Base-by-base conservation (phyloP, 2,113 vertebrate species). In the Triplophysa tibetana region DNA sequence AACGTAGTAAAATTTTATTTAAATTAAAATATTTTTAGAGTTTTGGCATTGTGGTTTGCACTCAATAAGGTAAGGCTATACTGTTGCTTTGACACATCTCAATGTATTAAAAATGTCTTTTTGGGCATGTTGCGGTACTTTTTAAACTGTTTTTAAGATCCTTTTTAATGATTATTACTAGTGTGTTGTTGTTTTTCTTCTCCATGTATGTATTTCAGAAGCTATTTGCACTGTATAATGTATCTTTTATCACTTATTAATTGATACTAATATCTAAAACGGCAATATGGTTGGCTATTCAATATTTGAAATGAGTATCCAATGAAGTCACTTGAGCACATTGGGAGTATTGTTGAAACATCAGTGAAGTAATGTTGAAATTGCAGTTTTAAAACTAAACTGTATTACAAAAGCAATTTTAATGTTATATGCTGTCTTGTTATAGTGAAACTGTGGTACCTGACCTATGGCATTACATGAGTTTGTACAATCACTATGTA, bases 81-180 rank as follows among this genome's bases (percentile, higher is more conserved):
- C 56, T 60, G n/a, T 16, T 73, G 12, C 43, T n/a, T 21, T 21
- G 17, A 21, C 54, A 21, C 54, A n/a, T 21, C 54, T 56, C 2
- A n/a, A 23, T 73, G 54, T 58, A 73, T 73, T 73, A 23, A 73
- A 73, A 73, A 21, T 38, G 70, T 43, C 12, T 23, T 19, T 60
- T 8, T 69, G 66, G 21, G 66, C 66, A 69, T 69, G 43, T 70
- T 73, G 56, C 41, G 70, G 33, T 73, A 60, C 8, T 58, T 70
- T 69, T 70, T 56, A 56, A 24, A 52, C 1, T 0, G 12, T 70
- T 70, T 70, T 8, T n/a, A 58, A 21, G 16, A 11, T 29, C 54
- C 16, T 70, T 54, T 70, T 70, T 50, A 24, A 14, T 21, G 54
- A 58, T 58, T n/a, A n/a, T 2, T 16, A 21, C 1, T 21, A 10